Evolutionary conservation across 2,113 vertebrate genomes (phyloP).

Genomic region (Ariopsis seemanni): DNA sequence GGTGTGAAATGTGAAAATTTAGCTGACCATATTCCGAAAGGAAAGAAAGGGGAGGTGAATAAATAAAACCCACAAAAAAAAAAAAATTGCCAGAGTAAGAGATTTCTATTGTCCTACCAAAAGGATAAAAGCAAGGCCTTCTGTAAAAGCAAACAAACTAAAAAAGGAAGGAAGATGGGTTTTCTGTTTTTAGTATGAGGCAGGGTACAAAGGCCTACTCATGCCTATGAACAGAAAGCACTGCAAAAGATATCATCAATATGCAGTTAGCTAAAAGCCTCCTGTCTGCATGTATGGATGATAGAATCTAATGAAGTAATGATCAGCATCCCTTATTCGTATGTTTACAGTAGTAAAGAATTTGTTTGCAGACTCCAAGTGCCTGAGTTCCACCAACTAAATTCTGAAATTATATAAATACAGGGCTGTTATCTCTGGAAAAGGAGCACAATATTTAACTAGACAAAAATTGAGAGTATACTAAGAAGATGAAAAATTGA

Average conservation of each 20-base stretch:
- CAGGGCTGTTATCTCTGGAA: background rate
- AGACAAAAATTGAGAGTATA: background rate
- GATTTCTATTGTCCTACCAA: conserved; percentile 32
- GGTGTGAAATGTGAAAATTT: background rate
- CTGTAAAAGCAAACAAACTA: background rate
- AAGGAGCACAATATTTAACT: background rate
- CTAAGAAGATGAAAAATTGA: background rate
- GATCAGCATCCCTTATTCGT: background rate
- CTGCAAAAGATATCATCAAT: background rate
- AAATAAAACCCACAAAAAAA: conserved; percentile 33
- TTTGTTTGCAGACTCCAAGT: background rate
- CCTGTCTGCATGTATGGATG: background rate
- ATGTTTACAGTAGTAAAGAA: background rate
- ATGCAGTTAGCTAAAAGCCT: conserved; percentile 2
- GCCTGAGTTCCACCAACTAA: background rate
- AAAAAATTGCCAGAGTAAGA: conserved; percentile 23
- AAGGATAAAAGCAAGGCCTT: conserved; percentile 19
- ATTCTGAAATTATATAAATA: background rate
- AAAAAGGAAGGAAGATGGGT: background rate
- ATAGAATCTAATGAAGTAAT: background rate
- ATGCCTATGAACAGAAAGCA: background rate
- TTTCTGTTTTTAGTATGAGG: background rate
- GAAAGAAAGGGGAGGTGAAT: background rate
- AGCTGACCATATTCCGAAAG: background rate
- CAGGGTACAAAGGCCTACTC: background rate